Evolutionary conservation across 2,888 invertebrate species (phyloP), one percentile per base, ranked within the genome.

Genomic region (Chymomyza amoena): DNA sequence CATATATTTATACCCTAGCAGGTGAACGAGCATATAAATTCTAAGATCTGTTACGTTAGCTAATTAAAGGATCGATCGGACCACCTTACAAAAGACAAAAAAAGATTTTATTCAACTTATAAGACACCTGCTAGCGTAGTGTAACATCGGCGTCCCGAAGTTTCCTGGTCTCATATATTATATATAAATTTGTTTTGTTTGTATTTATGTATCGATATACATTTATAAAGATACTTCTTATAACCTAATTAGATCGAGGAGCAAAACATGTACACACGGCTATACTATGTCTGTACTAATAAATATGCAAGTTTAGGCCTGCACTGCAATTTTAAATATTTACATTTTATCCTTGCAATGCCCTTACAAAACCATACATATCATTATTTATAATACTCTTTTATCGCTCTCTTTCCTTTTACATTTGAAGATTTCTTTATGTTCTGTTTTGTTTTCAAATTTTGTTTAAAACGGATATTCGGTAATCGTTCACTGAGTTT

Each of bases 401-500:
- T 66, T 66, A 36, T 66, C 39, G 59, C 56, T 68, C 65, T 68
- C 52, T 36, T 63, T 60, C 64, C 62, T 69, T 60, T 56, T 68
- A n/a, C 13, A 59, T 66, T 36, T 52, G 36, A 16, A 50, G 4
- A 50, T 45, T 65, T 60, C 62, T 66, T 61, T 16, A 62, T 54
- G 25, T 72, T 25, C 68, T 70, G 61, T 13, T 68, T 69, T 61
- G 45, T n/a, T 68, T 76, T 71, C 25, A 60, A 18, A 72, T 64
- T 64, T 32, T 59, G 65, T 65, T 67, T 75, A 72, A 72, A 75
- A 87, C 80, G 82, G 75, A 71, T 82, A 80, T 72, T 78, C 84
- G 70, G 74, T 80, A 85, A 83, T 78, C 81, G 77, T 75, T 85
- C 84, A 84, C 87, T 88, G 85, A 73, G 87, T 87, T 51, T 71